Evolutionary conservation across 2,888 invertebrate species (phyloP).

Genomic region (Acanthosepion lycidas): DNA sequence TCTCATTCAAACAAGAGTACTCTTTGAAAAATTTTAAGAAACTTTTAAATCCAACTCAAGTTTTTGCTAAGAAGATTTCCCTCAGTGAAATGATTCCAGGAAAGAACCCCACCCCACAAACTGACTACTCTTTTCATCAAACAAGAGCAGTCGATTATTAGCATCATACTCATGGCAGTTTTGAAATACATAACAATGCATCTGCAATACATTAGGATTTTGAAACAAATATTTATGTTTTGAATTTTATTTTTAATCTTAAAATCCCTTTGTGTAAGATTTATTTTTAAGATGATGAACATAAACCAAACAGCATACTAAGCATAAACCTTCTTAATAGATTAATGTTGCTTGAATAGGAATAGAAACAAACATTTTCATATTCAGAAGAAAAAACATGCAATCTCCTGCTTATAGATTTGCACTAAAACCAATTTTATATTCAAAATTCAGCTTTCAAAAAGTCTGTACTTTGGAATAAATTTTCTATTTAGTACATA

Average conservation of each 20-base stretch:
- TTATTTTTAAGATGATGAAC: slow-evolving; percentile 15
- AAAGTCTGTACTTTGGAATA: background rate
- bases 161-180: background rate
- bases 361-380: background rate
- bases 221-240: background rate
- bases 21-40: background rate
- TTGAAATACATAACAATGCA: background rate
- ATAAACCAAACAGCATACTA: background rate
- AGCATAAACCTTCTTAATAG: background rate
- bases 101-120: background rate
- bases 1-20: background rate
- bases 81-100: background rate
- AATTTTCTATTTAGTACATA: background rate
- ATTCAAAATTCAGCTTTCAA: background rate
- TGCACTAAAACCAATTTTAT: background rate
- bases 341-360: background rate
- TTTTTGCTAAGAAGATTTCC: background rate
- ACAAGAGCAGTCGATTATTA: slow-evolving; percentile 5
- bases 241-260: slow-evolving; percentile 8
- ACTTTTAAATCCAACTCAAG: background rate
- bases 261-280: slow-evolving; percentile 22
- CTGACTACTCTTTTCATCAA: background rate
- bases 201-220: slow-evolving; percentile 5
- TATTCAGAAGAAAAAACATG: background rate
- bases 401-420: background rate